Conservation (phyloP, 2,797 vertebrate species). For the Poecilia velifera region DNA sequence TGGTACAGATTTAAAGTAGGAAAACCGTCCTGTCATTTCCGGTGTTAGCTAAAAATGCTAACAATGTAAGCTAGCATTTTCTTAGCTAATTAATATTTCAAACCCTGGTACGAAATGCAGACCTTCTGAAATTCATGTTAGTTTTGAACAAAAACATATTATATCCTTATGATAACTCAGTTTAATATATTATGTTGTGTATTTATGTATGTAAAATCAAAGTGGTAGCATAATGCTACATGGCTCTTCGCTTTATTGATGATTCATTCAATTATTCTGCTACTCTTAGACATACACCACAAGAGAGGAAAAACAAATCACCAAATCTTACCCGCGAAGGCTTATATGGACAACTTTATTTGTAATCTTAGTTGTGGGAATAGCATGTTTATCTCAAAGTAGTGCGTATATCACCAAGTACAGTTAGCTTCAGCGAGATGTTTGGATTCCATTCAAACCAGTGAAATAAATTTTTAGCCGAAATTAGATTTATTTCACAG, state of each 20-base stretch:
- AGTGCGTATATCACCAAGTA: neutral
- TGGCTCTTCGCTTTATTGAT: neutral
- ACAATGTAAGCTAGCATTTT: neutral
- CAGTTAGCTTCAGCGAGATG: neutral
- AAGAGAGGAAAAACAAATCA: neutral
- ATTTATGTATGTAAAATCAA: neutral
- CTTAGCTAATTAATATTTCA: neutral
- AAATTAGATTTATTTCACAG: neutral
- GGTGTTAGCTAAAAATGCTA: neutral
- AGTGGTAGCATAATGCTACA: neutral
- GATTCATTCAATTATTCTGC: neutral
- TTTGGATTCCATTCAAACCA: neutral
- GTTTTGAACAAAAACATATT: neutral
- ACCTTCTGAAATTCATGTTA: neutral
- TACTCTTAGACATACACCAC: neutral
- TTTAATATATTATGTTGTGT: neutral
- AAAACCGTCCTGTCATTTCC: neutral
- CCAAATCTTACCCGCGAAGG: neutral
- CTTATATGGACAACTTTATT: neutral
- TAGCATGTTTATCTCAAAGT: neutral
- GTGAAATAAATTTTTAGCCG: no score
- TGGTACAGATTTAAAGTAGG: neutral
- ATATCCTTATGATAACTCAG: neutral
- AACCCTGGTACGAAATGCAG: neutral
- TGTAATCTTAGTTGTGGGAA: neutral